Conservation (phyloP, 2,113 vertebrate species). For the Sula dactylatra region DNA sequence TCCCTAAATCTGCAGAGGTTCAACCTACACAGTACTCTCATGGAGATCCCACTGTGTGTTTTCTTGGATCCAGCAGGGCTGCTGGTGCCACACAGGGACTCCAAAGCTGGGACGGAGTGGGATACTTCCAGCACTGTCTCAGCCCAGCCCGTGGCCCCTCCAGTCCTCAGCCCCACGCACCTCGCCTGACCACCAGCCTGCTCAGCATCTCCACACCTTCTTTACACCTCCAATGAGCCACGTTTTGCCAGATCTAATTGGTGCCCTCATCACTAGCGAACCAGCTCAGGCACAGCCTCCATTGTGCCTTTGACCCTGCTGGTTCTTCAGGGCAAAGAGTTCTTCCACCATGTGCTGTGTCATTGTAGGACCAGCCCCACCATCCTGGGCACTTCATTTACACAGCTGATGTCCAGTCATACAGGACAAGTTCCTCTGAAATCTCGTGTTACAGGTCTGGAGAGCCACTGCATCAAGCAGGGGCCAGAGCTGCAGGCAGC, state of each 20-base stretch:
- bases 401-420: too few relatives aligned
- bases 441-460: rapidly evolving
- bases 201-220: not conserved
- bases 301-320: not conserved
- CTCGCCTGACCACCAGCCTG: not conserved
- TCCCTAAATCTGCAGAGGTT: not conserved
- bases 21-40: not conserved
- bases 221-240: not conserved
- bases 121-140: not conserved
- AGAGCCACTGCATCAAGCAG: not conserved
- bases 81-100: not conserved
- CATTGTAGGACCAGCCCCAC: not conserved
- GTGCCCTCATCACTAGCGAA: not conserved
- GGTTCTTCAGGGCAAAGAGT: not conserved
- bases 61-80: not conserved
- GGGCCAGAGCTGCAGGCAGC: not conserved
- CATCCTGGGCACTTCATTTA: not conserved
- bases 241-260: not conserved
- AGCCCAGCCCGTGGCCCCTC: rapidly evolving
- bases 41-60: rapidly evolving
- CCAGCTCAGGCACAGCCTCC: not conserved
- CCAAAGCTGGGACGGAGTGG: not conserved
- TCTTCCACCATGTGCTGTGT: rapidly evolving
- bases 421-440: not conserved
- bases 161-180: not conserved